Conservation (phyloP, 2,113 vertebrate genomes). For the Callipepla californica region DNA sequence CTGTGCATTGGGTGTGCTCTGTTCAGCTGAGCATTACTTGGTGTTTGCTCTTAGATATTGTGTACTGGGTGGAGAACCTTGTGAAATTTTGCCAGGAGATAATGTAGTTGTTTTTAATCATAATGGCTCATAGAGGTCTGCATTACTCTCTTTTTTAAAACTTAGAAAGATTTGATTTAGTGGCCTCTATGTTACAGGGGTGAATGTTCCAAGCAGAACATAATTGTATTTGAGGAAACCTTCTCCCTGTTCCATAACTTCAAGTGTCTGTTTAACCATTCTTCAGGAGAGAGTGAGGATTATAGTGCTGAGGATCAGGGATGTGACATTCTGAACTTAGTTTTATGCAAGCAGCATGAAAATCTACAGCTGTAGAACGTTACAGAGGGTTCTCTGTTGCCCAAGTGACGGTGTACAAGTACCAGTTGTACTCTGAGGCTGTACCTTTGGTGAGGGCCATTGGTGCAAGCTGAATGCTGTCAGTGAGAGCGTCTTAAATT, state of each 20-base stretch:
- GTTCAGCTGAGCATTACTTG: not conserved
- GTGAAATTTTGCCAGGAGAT: not conserved
- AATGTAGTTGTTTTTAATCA: not conserved
- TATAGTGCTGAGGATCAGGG: accelerated
- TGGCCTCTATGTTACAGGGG: not conserved
- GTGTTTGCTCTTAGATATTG: not conserved
- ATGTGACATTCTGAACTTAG: not conserved
- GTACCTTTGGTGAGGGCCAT: not conserved
- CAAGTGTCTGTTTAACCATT: not conserved
- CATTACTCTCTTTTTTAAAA: not conserved
- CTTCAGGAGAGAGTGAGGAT: not conserved
- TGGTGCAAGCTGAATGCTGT: not conserved
- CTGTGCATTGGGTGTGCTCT: not conserved
- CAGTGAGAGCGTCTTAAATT: not conserved
- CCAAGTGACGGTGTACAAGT: not conserved
- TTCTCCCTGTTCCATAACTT: not conserved
- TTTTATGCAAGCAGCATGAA: not conserved
- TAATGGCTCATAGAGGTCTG: not conserved
- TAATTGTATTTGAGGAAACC: not conserved
- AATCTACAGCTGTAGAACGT: not conserved
- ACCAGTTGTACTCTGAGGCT: accelerated
- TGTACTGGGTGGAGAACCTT: not conserved
- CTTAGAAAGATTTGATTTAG: not conserved
- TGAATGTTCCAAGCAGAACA: not conserved
- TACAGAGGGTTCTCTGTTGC: not conserved